A percentile compares a stretch with the other conserved stretches of the same genome.
phyloP scores from a whole-genome alignment of 2,797 vertebrate genomes.

The Amazona ochrocephala region DNA sequence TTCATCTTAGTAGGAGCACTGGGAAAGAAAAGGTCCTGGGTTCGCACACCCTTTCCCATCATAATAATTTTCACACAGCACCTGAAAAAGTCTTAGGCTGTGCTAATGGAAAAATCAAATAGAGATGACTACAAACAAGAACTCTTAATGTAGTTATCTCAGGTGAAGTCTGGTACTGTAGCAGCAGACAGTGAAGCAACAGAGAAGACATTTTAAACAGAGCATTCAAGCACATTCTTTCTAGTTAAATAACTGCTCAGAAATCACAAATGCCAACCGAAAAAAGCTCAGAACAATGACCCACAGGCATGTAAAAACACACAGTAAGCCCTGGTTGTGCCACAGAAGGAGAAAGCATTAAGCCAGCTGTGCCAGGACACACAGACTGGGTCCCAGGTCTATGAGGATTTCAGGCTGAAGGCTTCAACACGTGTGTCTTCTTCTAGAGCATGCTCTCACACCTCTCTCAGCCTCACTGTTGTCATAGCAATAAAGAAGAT shows the following conservation, averaged over 20 bases:
- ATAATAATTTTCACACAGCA: background rate
- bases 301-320: background rate
- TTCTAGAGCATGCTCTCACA: accelerated
- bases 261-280: background rate
- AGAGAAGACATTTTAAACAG: background rate
- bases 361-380: accelerated
- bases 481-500: background rate
- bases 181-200: background rate
- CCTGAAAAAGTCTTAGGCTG: background rate
- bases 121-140: background rate
- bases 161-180: background rate
- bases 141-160: background rate
- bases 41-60: background rate
- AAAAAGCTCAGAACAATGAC: background rate
- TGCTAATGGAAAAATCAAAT: background rate
- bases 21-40: background rate
- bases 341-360: background rate
- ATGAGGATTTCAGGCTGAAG: background rate
- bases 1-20: background rate
- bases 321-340: background rate
- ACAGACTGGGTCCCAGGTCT: background rate
- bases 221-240: background rate
- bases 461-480: background rate
- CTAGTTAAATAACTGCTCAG: background rate
- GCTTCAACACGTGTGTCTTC: accelerated